Conservation (phyloP, 1,140 invertebrate species). For the Tachypleus tridentatus region DNA sequence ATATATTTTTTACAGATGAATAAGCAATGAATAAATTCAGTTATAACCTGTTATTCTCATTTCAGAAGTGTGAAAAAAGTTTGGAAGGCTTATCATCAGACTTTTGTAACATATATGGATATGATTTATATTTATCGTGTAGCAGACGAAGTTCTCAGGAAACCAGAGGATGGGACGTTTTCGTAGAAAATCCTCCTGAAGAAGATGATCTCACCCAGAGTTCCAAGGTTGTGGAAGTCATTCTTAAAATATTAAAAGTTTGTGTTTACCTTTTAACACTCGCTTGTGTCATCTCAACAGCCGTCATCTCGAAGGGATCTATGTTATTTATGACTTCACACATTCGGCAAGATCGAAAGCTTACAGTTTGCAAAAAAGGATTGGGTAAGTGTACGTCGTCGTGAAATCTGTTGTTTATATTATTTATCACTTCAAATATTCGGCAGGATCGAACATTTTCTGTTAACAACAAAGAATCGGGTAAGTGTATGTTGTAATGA, state of each 20-base stretch:
- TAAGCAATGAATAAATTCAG: no score
- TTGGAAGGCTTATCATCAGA: no score
- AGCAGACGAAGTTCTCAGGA: slow-evolving; percentile 11
- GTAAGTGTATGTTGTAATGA: no score
- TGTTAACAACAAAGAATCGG: no score
- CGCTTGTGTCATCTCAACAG: slow-evolving; percentile 29
- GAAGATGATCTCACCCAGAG: slow-evolving; percentile 51
- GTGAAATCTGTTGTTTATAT: neutral
- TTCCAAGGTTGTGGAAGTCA: slow-evolving; percentile 23
- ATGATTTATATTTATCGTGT: neutral
- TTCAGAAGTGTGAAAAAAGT: no score
- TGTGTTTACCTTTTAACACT: slow-evolving; percentile 33
- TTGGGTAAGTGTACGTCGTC: slow-evolving; percentile 13
- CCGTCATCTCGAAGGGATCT: slow-evolving; percentile 31
- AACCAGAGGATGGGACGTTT: slow-evolving; percentile 92
- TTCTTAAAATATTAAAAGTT: slow-evolving; percentile 27
- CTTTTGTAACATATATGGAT: no score
- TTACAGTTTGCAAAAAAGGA: slow-evolving; percentile 23
- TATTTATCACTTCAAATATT: neutral
- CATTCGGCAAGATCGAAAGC: slow-evolving; percentile 21
- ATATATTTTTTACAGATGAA: no score
- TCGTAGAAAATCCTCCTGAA: slow-evolving; percentile 74
- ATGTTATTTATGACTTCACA: slow-evolving; percentile 38
- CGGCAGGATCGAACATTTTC: neutral
- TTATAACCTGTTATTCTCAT: no score